Percentiles rank a stretch among this genome's conserved stretches.
Evolutionary conservation across 1,140 invertebrate genomes (phyloP).

Genomic region (Metaphire vulgaris): DNA sequence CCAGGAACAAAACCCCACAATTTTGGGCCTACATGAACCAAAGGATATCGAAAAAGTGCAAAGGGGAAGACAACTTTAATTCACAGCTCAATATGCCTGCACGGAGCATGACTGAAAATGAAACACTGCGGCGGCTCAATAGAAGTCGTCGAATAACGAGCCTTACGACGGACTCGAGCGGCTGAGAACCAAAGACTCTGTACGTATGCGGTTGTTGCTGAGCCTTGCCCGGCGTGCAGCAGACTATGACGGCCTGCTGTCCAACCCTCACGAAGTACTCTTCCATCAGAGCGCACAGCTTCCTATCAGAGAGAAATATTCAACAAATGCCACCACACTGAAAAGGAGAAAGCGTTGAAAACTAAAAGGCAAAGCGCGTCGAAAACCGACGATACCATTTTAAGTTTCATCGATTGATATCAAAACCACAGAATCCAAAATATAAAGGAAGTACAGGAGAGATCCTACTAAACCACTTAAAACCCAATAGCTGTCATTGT

Average conservation of each 20-base stretch:
- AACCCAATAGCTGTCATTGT: too few species aligned
- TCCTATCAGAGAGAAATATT: conserved; percentile 58
- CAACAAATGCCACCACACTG: not conserved
- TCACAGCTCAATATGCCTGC: too few species aligned
- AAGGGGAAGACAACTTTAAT: too few species aligned
- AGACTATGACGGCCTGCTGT: conserved; percentile 92
- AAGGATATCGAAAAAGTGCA: too few species aligned
- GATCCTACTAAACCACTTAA: too few species aligned
- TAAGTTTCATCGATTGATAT: not conserved
- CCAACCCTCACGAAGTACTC: conserved; percentile 94
- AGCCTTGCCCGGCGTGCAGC: conserved; percentile 93
- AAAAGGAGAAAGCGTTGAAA: not conserved
- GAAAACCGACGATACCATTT: not conserved
- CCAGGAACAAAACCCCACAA: too few species aligned
- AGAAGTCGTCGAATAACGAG: too few species aligned
- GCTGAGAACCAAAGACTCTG: conserved; percentile 94
- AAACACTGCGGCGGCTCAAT: too few species aligned
- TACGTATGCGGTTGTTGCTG: conserved; percentile 36
- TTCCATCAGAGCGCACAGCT: conserved; percentile 73
- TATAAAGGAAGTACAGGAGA: too few species aligned
- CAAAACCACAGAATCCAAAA: not conserved
- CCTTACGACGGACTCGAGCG: conserved; percentile 84
- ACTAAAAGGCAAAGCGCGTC: not conserved
- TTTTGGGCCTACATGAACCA: too few species aligned
- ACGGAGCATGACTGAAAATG: too few species aligned